Evolutionary conservation across 2,113 vertebrate species (phyloP), one percentile per base, ranked within the genome.

Genomic region (Plectropomus leopardus): DNA sequence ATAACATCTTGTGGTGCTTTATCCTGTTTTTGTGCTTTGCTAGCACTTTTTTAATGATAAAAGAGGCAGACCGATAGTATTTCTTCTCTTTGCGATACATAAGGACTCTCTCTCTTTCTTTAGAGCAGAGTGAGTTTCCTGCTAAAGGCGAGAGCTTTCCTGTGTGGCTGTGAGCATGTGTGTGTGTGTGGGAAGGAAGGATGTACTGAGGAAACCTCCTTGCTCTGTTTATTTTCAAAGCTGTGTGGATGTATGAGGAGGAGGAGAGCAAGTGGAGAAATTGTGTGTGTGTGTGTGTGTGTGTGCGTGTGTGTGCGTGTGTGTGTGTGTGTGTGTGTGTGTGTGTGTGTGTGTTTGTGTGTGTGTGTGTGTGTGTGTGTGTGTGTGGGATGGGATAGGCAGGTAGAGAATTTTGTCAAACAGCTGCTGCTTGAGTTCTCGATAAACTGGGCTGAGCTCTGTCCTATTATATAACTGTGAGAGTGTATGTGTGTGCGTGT

Each of bases 391-490:
- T 24, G 42, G 23, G 60, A 77, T 71, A 71, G 63, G 63, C 78
- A 89, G 90, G 85, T 90, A 84, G 87, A 83, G 60, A 58, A 67
- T 82, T 85, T 78, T 72, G 67, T 82, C 60, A 60, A 68, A 85
- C 83, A 85, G 86, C 86, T 82, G 86, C 86, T 82, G 87, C 78
- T 83, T 47, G 61, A 55, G 61, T 83, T 90, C 81, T 71, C 26
- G 0, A 61, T 81, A 55, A 80, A 82, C 78, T 73, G 78, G 78
- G 83, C 70, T 66, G 78, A 86, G 74, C 81, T 74, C 66, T 51
- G 85, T 78, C 71, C 68, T 83, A 61, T 91, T 93, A 90, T 86
- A 72, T 90, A 91, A 90, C 71, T 32, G n/a, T 0, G 17, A 11
- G 76, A 42, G 75, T 40, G 71, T 3, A 65, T 48, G 82, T 26